Percentiles rank a stretch among this genome's conserved stretches.
Conservation (phyloP, 2,113 vertebrate genomes). For the Peucedramus taeniatus region DNA sequence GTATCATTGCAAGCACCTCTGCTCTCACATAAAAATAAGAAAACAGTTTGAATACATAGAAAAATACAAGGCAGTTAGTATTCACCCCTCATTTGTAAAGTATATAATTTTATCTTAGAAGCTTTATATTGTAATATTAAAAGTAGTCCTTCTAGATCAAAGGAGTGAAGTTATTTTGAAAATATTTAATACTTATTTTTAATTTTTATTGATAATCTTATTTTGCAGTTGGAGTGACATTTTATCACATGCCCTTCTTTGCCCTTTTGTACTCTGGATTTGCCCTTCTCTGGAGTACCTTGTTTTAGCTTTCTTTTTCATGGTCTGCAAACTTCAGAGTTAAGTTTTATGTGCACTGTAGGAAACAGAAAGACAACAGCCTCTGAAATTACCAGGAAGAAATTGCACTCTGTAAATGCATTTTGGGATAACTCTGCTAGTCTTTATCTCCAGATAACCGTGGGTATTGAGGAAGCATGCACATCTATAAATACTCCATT, state of each 20-base stretch:
- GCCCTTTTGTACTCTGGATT: neutral
- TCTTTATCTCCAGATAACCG: neutral
- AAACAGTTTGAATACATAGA: neutral
- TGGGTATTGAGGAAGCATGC: neutral
- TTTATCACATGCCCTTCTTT: neutral
- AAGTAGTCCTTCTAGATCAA: neutral
- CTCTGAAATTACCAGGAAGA: neutral
- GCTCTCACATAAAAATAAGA: neutral
- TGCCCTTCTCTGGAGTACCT: neutral
- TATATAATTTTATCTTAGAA: neutral
- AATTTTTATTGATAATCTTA: neutral
- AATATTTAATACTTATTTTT: neutral
- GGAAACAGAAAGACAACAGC: neutral
- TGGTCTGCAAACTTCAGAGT: neutral
- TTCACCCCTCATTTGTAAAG: neutral
- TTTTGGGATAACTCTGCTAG: neutral
- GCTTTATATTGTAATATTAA: neutral
- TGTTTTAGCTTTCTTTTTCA: neutral
- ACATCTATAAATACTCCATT: neutral
- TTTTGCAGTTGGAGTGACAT: neutral
- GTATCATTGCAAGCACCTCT: neutral
- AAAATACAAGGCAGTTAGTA: neutral
- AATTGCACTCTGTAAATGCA: neutral
- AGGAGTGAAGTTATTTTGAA: neutral
- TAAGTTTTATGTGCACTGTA: neutral